Conservation (phyloP, 2,888 invertebrate species). For the Melanophora roralis region DNA sequence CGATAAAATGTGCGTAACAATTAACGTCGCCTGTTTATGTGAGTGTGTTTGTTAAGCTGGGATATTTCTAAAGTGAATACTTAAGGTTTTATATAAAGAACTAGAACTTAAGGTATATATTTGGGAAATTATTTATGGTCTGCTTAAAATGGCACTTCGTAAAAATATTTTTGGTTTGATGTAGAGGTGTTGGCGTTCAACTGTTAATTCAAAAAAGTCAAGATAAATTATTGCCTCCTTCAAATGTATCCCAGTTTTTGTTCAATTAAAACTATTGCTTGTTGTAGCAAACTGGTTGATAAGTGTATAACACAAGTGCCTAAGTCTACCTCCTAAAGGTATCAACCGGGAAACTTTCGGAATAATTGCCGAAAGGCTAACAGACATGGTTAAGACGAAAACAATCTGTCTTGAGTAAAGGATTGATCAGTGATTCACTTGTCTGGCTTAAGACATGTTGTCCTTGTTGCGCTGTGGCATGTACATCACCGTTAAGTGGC, state of each 20-base stretch:
- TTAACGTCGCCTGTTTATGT: constrained; percentile 25
- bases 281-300: too few relatives aligned
- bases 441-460: too few relatives aligned
- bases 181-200: background rate
- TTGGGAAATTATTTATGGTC: background rate
- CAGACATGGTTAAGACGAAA: too few relatives aligned
- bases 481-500: too few relatives aligned
- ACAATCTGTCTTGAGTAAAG: too few relatives aligned
- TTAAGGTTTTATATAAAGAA: background rate
- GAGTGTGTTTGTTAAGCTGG: background rate
- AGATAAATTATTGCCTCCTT: background rate
- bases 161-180: background rate
- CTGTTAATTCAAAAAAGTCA: background rate
- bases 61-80: background rate
- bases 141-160: background rate
- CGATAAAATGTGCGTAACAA: constrained; percentile 46
- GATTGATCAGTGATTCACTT: too few relatives aligned
- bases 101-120: background rate
- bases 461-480: too few relatives aligned
- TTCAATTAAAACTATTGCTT: background rate
- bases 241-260: background rate
- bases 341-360: too few relatives aligned
- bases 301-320: too few relatives aligned
- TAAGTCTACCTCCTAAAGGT: too few relatives aligned
- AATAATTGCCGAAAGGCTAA: too few relatives aligned